Evolutionary conservation across 2,888 invertebrate species (phyloP).

Genomic region (Ecdyonurus torrentis): DNA sequence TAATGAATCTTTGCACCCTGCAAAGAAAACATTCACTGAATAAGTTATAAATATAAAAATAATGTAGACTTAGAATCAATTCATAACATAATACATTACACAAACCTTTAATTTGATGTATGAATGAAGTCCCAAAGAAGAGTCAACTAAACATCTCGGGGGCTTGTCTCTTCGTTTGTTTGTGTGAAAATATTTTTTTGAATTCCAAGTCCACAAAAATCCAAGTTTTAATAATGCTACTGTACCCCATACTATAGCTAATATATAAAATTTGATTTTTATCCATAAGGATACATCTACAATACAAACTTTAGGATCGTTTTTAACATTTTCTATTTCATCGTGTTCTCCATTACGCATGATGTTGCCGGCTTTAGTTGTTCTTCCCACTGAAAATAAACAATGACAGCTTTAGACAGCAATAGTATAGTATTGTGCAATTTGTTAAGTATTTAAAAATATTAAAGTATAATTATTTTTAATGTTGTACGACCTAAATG

Average conservation of each 20-base stretch:
- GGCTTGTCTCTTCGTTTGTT: slow-evolving; percentile 35
- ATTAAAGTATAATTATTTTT: no score
- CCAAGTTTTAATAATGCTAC: not conserved
- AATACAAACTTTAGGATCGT: not conserved
- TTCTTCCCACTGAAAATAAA: not conserved
- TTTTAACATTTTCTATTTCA: not conserved
- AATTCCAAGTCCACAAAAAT: slow-evolving; percentile 14
- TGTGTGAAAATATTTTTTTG: slow-evolving; percentile 26
- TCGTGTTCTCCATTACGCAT: not conserved
- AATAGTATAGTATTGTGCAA: no score
- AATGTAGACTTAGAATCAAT: not conserved
- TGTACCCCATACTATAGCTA: slow-evolving; percentile 1
- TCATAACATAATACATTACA: not conserved
- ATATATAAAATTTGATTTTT: slow-evolving; percentile 3
- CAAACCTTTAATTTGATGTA: slow-evolving; percentile 46
- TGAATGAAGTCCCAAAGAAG: slow-evolving; percentile 40
- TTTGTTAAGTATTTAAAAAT: no score
- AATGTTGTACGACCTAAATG: not conserved
- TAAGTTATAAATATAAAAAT: slow-evolving; percentile 13
- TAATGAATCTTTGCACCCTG: slow-evolving; percentile 57
- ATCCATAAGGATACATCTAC: slow-evolving; percentile 3
- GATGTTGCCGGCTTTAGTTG: not conserved
- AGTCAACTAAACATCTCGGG: slow-evolving; percentile 39
- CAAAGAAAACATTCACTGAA: slow-evolving; percentile 16
- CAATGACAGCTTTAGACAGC: not conserved